Conservation (phyloP, 35 echinoderm and acorn worm species). For the Apostichopus japonicus region DNA sequence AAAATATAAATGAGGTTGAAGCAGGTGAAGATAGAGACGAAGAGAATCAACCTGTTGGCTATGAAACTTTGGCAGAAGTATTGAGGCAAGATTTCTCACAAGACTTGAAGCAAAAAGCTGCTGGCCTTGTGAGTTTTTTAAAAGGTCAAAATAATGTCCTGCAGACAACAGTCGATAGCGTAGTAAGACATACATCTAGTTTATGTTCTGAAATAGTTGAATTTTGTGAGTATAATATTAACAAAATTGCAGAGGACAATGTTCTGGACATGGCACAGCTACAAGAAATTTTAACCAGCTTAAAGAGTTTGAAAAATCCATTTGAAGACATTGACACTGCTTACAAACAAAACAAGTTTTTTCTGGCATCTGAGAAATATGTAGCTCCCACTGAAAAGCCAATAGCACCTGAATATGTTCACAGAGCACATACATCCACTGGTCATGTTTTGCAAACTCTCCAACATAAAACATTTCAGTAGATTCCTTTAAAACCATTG, state of each 20-base stretch:
- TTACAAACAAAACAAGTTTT: slow-evolving; percentile 21
- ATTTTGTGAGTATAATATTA: slow-evolving; percentile 16
- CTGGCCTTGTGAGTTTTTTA: slow-evolving; percentile 30
- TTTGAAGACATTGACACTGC: slow-evolving; percentile 35
- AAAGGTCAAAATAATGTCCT: not conserved
- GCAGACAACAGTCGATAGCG: slow-evolving; percentile 20
- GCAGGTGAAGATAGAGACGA: not conserved
- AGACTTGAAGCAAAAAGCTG: slow-evolving; percentile 18
- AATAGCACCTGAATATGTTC: slow-evolving; percentile 15
- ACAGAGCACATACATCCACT: slow-evolving; percentile 9
- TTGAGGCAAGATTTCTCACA: slow-evolving; percentile 22
- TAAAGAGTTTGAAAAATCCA: slow-evolving; percentile 18
- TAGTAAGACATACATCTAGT: slow-evolving; percentile 16
- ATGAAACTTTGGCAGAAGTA: not conserved
- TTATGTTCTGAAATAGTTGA: slow-evolving; percentile 12
- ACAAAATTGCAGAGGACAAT: slow-evolving; percentile 27
- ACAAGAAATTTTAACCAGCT: not conserved
- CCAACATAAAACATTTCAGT: slow-evolving; percentile 43
- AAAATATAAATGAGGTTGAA: not conserved
- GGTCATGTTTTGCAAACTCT: slow-evolving; percentile 44
- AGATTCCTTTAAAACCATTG: slow-evolving; percentile 47
- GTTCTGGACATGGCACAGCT: not conserved
- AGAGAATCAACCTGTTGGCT: not conserved
- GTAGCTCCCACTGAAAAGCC: slow-evolving; percentile 26
- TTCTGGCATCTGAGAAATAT: slow-evolving; percentile 6